phyloP scores from a whole-genome alignment of 2,888 invertebrate species.

The Tholera decimalis region DNA sequence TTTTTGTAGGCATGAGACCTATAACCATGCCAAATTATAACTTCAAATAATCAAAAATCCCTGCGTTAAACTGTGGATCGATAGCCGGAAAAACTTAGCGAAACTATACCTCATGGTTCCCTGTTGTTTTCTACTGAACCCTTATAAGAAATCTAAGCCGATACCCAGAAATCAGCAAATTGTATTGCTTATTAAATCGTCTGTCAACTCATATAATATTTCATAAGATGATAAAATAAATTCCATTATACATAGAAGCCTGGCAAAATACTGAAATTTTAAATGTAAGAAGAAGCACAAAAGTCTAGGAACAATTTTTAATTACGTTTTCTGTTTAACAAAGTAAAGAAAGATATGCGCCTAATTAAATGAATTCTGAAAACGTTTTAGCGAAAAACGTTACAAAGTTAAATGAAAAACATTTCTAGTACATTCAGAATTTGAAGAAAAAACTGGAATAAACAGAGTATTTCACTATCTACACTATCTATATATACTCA shows the following conservation, averaged over 20 bases:
- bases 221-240: no score
- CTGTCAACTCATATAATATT: no score
- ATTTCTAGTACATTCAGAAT: not conserved
- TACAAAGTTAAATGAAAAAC: not conserved
- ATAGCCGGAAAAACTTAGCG: not conserved
- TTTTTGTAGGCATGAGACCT: no score
- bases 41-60: no score
- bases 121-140: no score
- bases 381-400: slow-evolving; percentile 3
- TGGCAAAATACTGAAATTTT: not conserved
- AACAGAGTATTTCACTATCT: not conserved
- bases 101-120: no score
- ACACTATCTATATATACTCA: not conserved
- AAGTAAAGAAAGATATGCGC: slow-evolving; percentile 1
- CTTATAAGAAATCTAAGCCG: no score
- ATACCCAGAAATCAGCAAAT: not conserved
- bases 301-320: slow-evolving; percentile 12
- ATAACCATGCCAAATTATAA: no score
- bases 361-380: slow-evolving; percentile 20
- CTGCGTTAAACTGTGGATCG: no score
- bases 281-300: not conserved
- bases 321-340: slow-evolving; percentile 30
- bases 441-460: not conserved
- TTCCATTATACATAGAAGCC: no score
- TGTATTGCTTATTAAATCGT: no score